Evolutionary conservation across 2,888 invertebrate species (phyloP).

Genomic region (Eurytoma californica): DNA sequence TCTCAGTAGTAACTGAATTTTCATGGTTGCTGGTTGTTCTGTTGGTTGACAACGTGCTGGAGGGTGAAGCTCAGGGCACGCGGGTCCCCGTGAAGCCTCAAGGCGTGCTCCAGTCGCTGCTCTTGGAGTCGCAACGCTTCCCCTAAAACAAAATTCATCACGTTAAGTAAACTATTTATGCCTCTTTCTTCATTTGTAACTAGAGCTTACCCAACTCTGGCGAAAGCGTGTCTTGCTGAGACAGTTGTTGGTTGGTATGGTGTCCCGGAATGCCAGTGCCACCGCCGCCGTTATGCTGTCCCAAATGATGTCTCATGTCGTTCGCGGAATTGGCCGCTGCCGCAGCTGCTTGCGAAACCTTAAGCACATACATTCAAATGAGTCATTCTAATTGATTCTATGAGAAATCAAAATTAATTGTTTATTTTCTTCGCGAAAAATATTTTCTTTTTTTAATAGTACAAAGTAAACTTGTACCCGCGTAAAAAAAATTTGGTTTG

Average conservation of each 20-base stretch:
- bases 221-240: constrained; percentile 71
- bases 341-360: constrained; percentile 73
- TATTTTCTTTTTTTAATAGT: too few species aligned
- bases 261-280: constrained; percentile 72
- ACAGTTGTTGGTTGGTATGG: constrained; percentile 73
- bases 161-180: too few species aligned
- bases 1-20: constrained; percentile 88
- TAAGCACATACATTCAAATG: neutral
- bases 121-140: constrained; percentile 80
- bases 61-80: constrained; percentile 87
- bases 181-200: too few species aligned
- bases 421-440: too few species aligned
- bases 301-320: constrained; percentile 73
- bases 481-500: too few species aligned
- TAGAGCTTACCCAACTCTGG: constrained; percentile 71
- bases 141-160: constrained; percentile 60
- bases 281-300: constrained; percentile 73
- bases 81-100: constrained; percentile 88
- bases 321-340: constrained; percentile 74
- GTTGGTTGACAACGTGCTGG: constrained; percentile 77
- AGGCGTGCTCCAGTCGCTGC: constrained; percentile 88
- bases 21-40: constrained; percentile 81
- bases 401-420: too few species aligned
- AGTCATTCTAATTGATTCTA: too few species aligned
- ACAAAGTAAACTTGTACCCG: too few species aligned